phyloP scores from a whole-genome alignment of 2,113 vertebrate genomes.

The Larimichthys crocea region DNA sequence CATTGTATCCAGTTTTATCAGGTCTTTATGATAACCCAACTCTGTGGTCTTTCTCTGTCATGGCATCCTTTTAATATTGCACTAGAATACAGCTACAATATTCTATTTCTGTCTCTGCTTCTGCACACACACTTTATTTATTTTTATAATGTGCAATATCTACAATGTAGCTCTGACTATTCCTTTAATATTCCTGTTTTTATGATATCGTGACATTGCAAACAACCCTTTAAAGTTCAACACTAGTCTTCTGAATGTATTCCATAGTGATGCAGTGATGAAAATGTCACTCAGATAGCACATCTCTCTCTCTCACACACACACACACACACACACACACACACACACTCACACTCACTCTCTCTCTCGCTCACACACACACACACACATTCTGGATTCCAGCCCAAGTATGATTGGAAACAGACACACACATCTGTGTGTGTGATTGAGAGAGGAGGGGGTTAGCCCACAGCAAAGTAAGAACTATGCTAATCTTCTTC shows the following conservation, averaged over 20 bases:
- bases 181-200: background rate
- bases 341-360: conserved; percentile 11
- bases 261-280: background rate
- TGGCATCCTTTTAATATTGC: no score
- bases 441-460: conserved; percentile 35
- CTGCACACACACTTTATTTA: background rate
- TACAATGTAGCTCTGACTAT: background rate
- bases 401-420: conserved; percentile 69
- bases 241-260: background rate
- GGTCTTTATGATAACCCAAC: background rate
- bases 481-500: conserved; percentile 37
- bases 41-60: background rate
- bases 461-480: conserved; percentile 57
- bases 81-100: background rate
- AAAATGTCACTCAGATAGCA: background rate
- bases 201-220: background rate
- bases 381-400: conserved; percentile 38
- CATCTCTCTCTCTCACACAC: background rate
- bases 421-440: conserved; percentile 53
- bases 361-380: conserved; percentile 8
- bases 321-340: conserved; percentile 53
- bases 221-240: background rate
- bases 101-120: background rate
- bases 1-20: background rate
- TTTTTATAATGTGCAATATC: background rate